phyloP scores from a whole-genome alignment of 1,140 invertebrate genomes.

The Zaprionus ornatus region DNA sequence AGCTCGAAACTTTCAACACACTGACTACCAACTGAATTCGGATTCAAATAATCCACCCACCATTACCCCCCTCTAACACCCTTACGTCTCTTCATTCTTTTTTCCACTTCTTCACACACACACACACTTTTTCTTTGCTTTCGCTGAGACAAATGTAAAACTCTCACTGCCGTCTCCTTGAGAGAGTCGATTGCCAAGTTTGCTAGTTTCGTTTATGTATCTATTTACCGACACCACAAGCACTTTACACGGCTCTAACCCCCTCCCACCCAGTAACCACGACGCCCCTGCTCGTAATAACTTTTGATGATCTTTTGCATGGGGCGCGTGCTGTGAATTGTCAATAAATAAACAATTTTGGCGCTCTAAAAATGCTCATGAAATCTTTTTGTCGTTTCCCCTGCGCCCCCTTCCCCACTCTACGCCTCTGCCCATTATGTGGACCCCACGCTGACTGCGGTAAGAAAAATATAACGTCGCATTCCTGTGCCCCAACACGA shows the following conservation, averaged over 20 bases:
- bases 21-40: constrained; percentile 13
- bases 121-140: not conserved
- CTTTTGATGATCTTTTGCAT: constrained; percentile 47
- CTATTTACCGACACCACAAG: constrained; percentile 38
- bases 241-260: constrained; percentile 1
- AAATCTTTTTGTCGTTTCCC: constrained; percentile 27
- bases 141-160: constrained; percentile 18
- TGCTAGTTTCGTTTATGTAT: constrained; percentile 43
- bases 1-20: constrained; percentile 30
- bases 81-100: not conserved
- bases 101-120: not conserved
- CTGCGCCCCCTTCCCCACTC: no score
- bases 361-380: constrained; percentile 40
- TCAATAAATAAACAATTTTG: constrained; percentile 59
- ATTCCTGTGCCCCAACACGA: not conserved
- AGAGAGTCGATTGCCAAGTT: constrained; percentile 6
- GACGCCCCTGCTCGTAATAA: constrained; percentile 13
- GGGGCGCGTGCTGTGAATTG: constrained; percentile 52
- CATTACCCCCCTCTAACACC: not conserved
- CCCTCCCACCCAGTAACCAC: not conserved
- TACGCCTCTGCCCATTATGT: constrained; percentile 10
- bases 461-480: constrained; percentile 6
- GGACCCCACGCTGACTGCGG: constrained; percentile 13
- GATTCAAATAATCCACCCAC: not conserved
- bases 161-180: constrained; percentile 6